Evolutionary conservation across 2,797 vertebrate genomes (phyloP), one percentile per base, ranked within the genome.

Genomic region (Varecia variegata): DNA sequence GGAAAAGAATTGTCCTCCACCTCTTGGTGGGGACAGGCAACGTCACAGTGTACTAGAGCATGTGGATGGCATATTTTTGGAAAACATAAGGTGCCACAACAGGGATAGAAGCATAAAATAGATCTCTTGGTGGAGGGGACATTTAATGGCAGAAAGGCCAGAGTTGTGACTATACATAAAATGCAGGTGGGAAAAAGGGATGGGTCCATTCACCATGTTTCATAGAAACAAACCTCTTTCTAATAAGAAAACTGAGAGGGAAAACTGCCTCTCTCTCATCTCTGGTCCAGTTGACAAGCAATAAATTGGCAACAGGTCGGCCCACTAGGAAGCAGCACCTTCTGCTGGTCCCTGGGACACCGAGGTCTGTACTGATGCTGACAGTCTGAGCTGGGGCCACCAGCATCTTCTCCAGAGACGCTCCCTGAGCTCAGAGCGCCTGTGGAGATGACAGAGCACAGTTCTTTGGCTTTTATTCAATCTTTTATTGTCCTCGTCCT

Each of bases 381-480:
- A 68, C 11, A 50, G 23, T n/a, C 47, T 45, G 50, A 52, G 30
- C 43, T 43, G 54, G 68, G 7, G 7, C 23, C 60, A 60, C 43
- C 13, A 32, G 2, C 15, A 2, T 60, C 38, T 52, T 50, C 70
- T 14, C 35, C 4, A 52, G 13, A 32, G 23, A 52, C 60, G 5
- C 84, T 56, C 62, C 20, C n/a, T 87, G 77, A 77, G 45, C 35
- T 52, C 43, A 50, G 0, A 11, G 30, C 35, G 3, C 27, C 90
- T 3, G 0, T 2, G 43, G 32, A 32, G 14, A n/a, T 23, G 58
- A n/a, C 7, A 5, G 56, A n/a, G 21, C 45, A 12, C 11, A 35
- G 84, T 58, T 68, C 50, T 47, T 68, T 38, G 32, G 30, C 17
- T 40, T 27, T 13, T 20, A 12, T 10, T n/a, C 18, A 18, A 10